Conservation (phyloP, 2,113 vertebrate species). For the Rhinichthys klamathensis region DNA sequence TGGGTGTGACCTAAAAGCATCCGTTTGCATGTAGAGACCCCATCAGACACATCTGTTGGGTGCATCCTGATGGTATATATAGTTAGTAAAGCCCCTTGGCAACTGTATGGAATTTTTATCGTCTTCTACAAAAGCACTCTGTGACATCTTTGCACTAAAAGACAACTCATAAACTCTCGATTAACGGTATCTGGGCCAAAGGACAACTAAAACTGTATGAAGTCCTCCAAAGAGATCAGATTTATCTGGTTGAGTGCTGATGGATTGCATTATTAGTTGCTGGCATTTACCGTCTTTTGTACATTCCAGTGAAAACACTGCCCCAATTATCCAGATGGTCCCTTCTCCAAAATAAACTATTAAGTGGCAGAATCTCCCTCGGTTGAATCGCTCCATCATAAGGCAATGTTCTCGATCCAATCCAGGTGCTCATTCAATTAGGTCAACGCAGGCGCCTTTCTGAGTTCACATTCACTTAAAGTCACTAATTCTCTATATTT, state of each 20-base stretch:
- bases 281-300: conserved; percentile 51
- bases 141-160: background rate
- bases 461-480: background rate
- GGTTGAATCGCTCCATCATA: conserved; percentile 8
- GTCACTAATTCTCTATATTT: background rate
- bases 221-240: conserved; percentile 51
- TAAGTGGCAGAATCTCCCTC: conserved; percentile 37
- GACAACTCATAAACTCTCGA: background rate
- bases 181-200: conserved; percentile 42
- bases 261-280: conserved; percentile 61
- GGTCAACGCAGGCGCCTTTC: background rate
- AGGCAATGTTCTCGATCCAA: background rate
- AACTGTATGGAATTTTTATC: conserved; percentile 3
- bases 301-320: conserved; percentile 60
- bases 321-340: conserved; percentile 63
- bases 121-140: background rate
- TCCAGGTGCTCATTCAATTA: background rate
- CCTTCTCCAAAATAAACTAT: conserved; percentile 63
- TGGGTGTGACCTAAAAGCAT: conserved; percentile 37
- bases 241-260: conserved; percentile 56
- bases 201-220: conserved; percentile 44
- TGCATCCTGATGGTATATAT: background rate
- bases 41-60: background rate
- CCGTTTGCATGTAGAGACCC: conserved; percentile 4
- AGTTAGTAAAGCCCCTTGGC: conserved; percentile 8